Conservation (phyloP, 2,113 vertebrate genomes). For the Nanorana parkeri region DNA sequence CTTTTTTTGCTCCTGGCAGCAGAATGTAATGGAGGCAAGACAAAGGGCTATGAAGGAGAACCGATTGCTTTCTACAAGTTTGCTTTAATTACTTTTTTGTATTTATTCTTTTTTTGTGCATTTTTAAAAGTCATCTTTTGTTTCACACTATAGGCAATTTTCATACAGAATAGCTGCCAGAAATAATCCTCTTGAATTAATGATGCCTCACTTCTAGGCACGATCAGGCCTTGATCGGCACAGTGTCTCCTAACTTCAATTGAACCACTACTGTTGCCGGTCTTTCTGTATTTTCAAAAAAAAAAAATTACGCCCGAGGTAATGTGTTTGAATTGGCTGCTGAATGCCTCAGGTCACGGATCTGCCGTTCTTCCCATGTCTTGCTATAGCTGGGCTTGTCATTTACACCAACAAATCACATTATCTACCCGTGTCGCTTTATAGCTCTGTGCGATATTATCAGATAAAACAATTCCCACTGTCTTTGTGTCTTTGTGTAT, state of each 20-base stretch:
- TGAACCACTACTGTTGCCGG: slow-evolving; percentile 14
- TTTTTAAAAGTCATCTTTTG: not conserved
- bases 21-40: no score
- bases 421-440: not conserved
- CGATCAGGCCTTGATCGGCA: slow-evolving; percentile 57
- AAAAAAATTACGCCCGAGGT: slow-evolving; percentile 33
- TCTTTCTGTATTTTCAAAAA: slow-evolving; percentile 41
- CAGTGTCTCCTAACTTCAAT: slow-evolving; percentile 32
- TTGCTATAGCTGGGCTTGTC: slow-evolving; percentile 12
- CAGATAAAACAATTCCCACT: not conserved
- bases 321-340: slow-evolving; percentile 35
- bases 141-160: slow-evolving; percentile 58
- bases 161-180: slow-evolving; percentile 53
- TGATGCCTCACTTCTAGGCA: slow-evolving; percentile 37
- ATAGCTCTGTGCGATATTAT: not conserved
- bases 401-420: not conserved
- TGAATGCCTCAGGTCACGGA: not conserved
- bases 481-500: slow-evolving; percentile 1
- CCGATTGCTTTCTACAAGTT: no score
- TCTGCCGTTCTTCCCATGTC: slow-evolving; percentile 16
- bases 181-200: slow-evolving; percentile 59
- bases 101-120: no score
- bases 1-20: no score
- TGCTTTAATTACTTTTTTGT: no score
- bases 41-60: no score